Conservation (phyloP, 2,888 invertebrate genomes). For the Orthonychiurus folsomi region DNA sequence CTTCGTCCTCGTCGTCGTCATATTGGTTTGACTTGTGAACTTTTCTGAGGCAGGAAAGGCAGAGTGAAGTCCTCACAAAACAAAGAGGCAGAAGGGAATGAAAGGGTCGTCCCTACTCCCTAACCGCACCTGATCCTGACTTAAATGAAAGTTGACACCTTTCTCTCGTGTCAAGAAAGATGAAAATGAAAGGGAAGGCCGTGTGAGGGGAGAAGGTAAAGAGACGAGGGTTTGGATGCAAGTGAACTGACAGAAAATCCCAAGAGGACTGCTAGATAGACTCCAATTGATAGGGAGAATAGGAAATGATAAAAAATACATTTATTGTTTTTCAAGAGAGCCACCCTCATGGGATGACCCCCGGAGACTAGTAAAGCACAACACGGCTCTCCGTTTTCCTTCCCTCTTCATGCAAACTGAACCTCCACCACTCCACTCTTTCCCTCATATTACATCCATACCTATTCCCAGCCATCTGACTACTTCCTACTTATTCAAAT, state of each 20-base stretch:
- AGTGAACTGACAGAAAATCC: slow-evolving; percentile 23
- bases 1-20: slow-evolving; percentile 5
- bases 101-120: background rate
- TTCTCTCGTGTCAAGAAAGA: slow-evolving; percentile 4
- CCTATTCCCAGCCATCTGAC: too few relatives aligned
- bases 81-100: background rate
- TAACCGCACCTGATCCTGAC: background rate
- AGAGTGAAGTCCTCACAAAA: background rate
- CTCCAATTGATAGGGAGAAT: background rate
- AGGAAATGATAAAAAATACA: slow-evolving; percentile 29
- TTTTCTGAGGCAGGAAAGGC: too few relatives aligned
- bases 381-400: background rate
- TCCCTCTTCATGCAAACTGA: slow-evolving; percentile 5
- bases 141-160: slow-evolving; percentile 1
- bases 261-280: slow-evolving; percentile 25
- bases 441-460: too few relatives aligned
- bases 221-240: slow-evolving; percentile 5
- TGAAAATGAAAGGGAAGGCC: slow-evolving; percentile 8
- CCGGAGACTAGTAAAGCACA: too few relatives aligned
- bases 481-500: slow-evolving; percentile 10
- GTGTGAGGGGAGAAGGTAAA: slow-evolving; percentile 4
- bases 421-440: slow-evolving; percentile 10
- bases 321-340: slow-evolving; percentile 33
- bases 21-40: too few relatives aligned
- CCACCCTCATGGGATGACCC: slow-evolving; percentile 27